Base-by-base conservation (phyloP, 2,888 invertebrate genomes). In the Polymixis flavicincta region DNA sequence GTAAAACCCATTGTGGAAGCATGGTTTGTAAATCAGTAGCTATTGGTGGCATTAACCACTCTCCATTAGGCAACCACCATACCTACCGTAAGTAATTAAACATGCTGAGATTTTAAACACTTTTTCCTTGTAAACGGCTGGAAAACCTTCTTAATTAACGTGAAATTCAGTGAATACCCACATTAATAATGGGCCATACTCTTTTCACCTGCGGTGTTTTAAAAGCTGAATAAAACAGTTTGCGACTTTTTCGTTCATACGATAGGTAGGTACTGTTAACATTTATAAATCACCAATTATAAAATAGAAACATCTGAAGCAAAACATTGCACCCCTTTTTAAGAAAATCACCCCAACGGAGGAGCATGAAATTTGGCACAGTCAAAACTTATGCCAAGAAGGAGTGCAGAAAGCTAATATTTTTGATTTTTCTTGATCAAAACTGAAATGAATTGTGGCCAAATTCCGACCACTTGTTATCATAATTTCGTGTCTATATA, bases 101-200 rank as follows among this genome's bases (percentile, higher is more conserved):
- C 50, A 61, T 32, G 11, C 59, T 60, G 52, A 48, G 3, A 71
- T 22, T 61, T 42, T 14, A 4, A 63, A 63, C 32, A 17, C 7
- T 22, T n/a, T 22, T n/a, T 22, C 19, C 14, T 50, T 50, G 28
- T 61, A 61, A 57, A 55, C 42, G 63, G 17, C 42, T 71, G 50
- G 25, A 69, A 77, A 64, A 22, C 25, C 55, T 50, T 25, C 32
- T 57, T 64, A 76, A 71, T 76, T 71, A 71, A 64, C 45, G 63
- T 52, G 25, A 64, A 76, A 63, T 71, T 71, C 32, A 76, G 50
- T 70, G 61, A 70, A 52, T 57, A 14, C n/a, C 19, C n/a, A 25
- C 61, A 69, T 76, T 54, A 55, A 67, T 54, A 50, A 61, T n/a
- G 28, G 25, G 8, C 25, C 25, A 28, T 28, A 67, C 6, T 37